Evolutionary conservation across 2,888 invertebrate species (phyloP), one percentile per base, ranked within the genome.

Genomic region (Strigamia crassipes): DNA sequence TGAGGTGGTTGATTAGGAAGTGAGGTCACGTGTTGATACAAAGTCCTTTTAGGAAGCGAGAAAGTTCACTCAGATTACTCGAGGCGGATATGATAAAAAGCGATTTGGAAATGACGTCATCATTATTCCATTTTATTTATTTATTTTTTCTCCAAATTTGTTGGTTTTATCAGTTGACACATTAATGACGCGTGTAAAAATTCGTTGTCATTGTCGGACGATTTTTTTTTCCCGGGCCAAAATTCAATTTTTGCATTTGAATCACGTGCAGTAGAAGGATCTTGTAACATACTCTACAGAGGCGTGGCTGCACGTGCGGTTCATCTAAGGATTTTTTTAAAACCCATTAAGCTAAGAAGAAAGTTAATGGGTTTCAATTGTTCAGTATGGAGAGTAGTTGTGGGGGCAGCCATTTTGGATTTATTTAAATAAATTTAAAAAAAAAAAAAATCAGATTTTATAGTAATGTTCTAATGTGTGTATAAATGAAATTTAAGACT

Each of bases 21-120:
- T 51, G 51, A 51, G n/a, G 51, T 51, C 51, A 51, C 51, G 51
- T 51, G 51, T n/a, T 51, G 51, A 51, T 51, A 51, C 51, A 51
- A 51, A 51, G 51, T 51, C 51, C 51, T 51, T n/a, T 51, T 51
- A 51, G 51, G 51, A 51, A 51, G 51, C n/a, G 51, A 51, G 51
- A 51, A 51, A 51, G 51, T 51, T 51, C 51, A 51, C 51, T 51
- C 51, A 51, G 51, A 51, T 51, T 51, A 51, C 51, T 51, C 51
- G n/a, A 51, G 51, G 51, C 51, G 51, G 51, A 51, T 51, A 51
- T 51, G 51, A 51, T 51, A 51, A 51, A 42, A 51, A n/a, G 51
- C 51, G 51, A 51, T 51, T 51, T 15, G 6, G n/a, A 6, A n/a
- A 27, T 51, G 51, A 51, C 51, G 51, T 51, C 51, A 51, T 51